Percentiles rank a stretch among this genome's conserved stretches.
Evolutionary conservation across 92 coral and sea anemone species (phyloP).

Genomic region (Montipora capitata): DNA sequence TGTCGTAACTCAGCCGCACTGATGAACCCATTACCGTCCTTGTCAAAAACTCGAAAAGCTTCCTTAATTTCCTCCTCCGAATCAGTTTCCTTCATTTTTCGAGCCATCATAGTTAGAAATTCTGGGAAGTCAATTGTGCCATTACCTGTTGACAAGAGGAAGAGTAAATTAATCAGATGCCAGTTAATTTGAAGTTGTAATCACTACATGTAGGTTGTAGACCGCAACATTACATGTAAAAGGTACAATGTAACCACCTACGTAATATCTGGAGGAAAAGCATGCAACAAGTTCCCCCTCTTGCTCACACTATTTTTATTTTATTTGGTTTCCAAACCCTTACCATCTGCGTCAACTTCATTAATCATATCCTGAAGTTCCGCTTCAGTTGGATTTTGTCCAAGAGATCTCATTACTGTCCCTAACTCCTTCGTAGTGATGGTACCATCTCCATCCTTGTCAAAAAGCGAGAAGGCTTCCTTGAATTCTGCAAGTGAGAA

Average conservation of each 20-base stretch:
- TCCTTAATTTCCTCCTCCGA: slow-evolving; percentile 88
- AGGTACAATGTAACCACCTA: too few relatives aligned
- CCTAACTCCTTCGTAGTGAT: slow-evolving; percentile 94
- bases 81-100: slow-evolving; percentile 84
- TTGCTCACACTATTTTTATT: too few relatives aligned
- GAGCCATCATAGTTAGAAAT: slow-evolving; percentile 88
- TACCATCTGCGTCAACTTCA: slow-evolving; percentile 96
- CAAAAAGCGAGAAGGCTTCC: slow-evolving; percentile 95
- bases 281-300: too few relatives aligned
- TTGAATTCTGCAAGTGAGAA: slow-evolving; percentile 82
- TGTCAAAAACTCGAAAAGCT: slow-evolving; percentile 87
- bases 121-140: slow-evolving; percentile 89
- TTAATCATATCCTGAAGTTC: slow-evolving; percentile 95
- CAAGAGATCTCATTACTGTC: slow-evolving; percentile 97
- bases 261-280: too few relatives aligned
- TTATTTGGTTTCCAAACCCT: not conserved
- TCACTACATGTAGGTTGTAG: not conserved
- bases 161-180: too few relatives aligned
- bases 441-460: slow-evolving; percentile 98
- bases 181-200: too few relatives aligned
- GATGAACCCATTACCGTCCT: slow-evolving; percentile 90
- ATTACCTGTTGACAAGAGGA: slow-evolving; percentile 63
- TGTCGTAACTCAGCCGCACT: slow-evolving; percentile 83
- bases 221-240: too few relatives aligned
- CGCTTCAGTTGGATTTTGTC: slow-evolving; percentile 97